Conservation (phyloP, 2,113 vertebrate genomes). For the Emydura subglobosa region DNA sequence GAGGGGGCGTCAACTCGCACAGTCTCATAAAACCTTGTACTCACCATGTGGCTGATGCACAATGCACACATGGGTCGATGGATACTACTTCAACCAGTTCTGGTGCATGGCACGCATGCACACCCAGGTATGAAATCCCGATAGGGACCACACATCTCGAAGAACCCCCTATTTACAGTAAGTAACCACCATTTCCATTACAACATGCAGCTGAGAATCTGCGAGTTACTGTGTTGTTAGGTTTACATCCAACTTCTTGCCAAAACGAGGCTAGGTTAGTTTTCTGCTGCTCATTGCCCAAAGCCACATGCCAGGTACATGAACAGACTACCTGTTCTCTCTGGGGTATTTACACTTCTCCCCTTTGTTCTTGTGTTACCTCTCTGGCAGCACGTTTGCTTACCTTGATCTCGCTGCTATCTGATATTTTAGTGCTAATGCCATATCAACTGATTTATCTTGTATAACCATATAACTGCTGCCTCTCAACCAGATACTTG, state of each 20-base stretch:
- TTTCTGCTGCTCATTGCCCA: conserved; percentile 55
- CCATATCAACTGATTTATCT: conserved; percentile 5
- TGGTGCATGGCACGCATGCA: no score
- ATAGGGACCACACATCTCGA: no score
- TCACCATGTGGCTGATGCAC: no score
- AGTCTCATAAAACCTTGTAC: no score
- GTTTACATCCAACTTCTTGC: background rate
- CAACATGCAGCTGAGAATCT: background rate
- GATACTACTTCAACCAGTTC: no score
- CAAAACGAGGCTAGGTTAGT: conserved; percentile 63
- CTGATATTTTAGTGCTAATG: background rate
- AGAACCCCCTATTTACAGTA: no score
- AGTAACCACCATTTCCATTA: no score
- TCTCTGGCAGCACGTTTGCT: conserved; percentile 33
- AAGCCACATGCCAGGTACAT: background rate
- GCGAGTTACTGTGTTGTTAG: conserved; percentile 25
- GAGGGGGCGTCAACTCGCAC: no score
- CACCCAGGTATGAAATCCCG: no score
- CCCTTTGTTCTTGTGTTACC: conserved; percentile 4
- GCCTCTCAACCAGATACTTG: background rate
- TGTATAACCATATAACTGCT: conserved; percentile 26
- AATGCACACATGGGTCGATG: no score
- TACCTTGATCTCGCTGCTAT: fast-evolving
- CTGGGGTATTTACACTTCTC: background rate
- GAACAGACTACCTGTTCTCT: background rate